These are phyloP conservation scores for Opisthograptis luteolata DNA, from an alignment of 2,888 invertebrate species.

Conservation along the genomic window DNA sequence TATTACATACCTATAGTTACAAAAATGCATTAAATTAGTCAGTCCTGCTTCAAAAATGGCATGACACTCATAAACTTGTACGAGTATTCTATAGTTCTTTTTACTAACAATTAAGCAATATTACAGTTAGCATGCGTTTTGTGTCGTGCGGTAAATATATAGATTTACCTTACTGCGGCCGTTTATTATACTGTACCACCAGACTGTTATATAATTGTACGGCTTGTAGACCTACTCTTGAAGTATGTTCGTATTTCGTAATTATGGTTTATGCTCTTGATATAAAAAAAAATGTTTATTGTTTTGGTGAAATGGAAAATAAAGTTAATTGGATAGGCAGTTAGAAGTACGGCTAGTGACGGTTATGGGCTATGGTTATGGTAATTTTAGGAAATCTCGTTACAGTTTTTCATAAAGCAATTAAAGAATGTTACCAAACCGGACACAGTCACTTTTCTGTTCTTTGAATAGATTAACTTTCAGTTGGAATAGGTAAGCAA, in stretches of 20 bases:
- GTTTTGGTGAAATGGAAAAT: constrained; percentile 10
- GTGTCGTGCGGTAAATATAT: no score
- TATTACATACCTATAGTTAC: no score
- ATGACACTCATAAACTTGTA: no score
- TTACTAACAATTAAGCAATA: no score
- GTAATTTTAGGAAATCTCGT: constrained; percentile 3
- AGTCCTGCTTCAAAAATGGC: no score
- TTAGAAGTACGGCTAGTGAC: constrained; percentile 2
- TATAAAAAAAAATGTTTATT: constrained; percentile 11
- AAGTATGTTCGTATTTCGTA: constrained; percentile 12
- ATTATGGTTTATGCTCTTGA: constrained; percentile 12
- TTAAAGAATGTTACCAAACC: background rate
- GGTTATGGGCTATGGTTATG: constrained; percentile 3
- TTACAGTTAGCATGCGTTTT: no score
- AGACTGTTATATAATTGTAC: constrained; percentile 15
- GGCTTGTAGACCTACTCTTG: constrained; percentile 14
- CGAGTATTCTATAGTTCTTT: no score
- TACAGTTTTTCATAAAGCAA: constrained; percentile 1
- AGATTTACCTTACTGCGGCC: no score
- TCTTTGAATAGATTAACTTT: background rate
- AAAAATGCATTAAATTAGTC: no score
- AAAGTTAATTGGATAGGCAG: constrained; percentile 9
- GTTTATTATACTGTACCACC: background rate
- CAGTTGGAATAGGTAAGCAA: background rate
- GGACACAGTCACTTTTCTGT: background rate